A percentile compares a stretch with the other conserved stretches of the same genome.
These are phyloP conservation scores for Stichopus horrens DNA, from an alignment of 53 echinoderm and acorn worm species.

Conservation along the genomic window DNA sequence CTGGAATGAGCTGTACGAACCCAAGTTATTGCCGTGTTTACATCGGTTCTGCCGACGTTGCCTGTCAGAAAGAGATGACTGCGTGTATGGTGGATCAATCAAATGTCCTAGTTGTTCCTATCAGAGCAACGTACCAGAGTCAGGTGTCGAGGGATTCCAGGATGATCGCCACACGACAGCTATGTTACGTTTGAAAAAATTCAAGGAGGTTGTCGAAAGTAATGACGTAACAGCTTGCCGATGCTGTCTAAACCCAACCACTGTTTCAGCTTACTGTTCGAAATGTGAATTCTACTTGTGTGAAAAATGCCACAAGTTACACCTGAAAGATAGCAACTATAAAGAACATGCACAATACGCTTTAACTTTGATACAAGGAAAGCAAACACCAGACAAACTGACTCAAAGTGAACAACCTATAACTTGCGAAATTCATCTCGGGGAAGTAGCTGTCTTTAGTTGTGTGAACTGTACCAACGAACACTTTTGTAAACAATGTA, in stretches of 20 bases:
- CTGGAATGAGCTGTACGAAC: not conserved
- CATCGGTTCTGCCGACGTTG: not conserved
- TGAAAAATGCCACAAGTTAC: not conserved
- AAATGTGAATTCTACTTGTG: not conserved
- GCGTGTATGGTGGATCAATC: not conserved
- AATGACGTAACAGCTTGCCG: not conserved
- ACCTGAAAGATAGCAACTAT: not conserved
- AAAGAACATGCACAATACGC: not conserved
- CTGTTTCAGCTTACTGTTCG: not conserved
- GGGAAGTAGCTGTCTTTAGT: not conserved
- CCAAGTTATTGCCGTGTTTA: not conserved
- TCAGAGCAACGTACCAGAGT: not conserved
- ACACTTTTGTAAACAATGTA: not conserved
- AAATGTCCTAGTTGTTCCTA: not conserved
- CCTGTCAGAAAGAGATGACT: not conserved
- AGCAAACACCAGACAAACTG: not conserved
- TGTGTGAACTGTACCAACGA: not conserved
- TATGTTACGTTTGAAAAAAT: not conserved
- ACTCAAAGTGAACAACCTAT: not conserved
- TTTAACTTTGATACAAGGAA: not conserved
- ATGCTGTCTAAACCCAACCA: not conserved
- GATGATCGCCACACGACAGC: not conserved
- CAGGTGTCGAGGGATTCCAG: not conserved
- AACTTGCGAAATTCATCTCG: not conserved
- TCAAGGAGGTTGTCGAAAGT: not conserved